These are phyloP conservation scores for Andrena minutula DNA, from an alignment of 2,888 invertebrate species.

Conservation along the genomic window DNA sequence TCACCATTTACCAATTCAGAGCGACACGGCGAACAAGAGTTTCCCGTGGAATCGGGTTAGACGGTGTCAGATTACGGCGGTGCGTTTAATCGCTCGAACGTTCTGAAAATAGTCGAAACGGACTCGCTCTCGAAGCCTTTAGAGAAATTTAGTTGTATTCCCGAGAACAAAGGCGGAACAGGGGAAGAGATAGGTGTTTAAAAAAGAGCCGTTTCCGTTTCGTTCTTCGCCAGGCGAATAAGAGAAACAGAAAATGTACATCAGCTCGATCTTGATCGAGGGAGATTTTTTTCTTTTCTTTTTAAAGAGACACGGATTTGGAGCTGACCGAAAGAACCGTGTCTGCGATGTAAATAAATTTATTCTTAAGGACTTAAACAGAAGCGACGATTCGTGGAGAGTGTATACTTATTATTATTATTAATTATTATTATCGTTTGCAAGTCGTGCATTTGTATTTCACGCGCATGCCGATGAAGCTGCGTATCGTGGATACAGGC, in stretches of 20 bases:
- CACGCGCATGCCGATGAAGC: slow-evolving; percentile 33
- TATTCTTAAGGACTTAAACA: slow-evolving; percentile 62
- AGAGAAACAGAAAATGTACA: slow-evolving; percentile 8
- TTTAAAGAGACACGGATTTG: slow-evolving; percentile 20
- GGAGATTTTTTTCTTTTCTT: slow-evolving; percentile 27
- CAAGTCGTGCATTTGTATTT: slow-evolving; percentile 67
- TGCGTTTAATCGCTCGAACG: slow-evolving; percentile 22
- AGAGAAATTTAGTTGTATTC: slow-evolving; percentile 24
- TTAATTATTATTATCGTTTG: slow-evolving; percentile 59
- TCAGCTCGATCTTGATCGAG: slow-evolving; percentile 15
- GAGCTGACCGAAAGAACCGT: slow-evolving; percentile 39
- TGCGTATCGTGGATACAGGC: slow-evolving; percentile 51
- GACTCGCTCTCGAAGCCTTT: slow-evolving; percentile 17
- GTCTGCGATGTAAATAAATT: slow-evolving; percentile 65
- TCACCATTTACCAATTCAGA: slow-evolving; percentile 23
- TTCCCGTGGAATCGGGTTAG: slow-evolving; percentile 2
- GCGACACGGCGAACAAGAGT: slow-evolving; percentile 25
- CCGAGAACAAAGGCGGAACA: neutral
- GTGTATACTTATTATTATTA: slow-evolving; percentile 62
- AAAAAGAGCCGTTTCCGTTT: slow-evolving; percentile 29
- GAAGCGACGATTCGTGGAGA: slow-evolving; percentile 56
- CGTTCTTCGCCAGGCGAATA: slow-evolving; percentile 17
- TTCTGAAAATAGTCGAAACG: slow-evolving; percentile 40
- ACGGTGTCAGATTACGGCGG: neutral
- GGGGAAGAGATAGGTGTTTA: neutral